Evolutionary conservation across 2,113 vertebrate species (phyloP), one percentile per base, ranked within the genome.

Genomic region (Canis aureus): DNA sequence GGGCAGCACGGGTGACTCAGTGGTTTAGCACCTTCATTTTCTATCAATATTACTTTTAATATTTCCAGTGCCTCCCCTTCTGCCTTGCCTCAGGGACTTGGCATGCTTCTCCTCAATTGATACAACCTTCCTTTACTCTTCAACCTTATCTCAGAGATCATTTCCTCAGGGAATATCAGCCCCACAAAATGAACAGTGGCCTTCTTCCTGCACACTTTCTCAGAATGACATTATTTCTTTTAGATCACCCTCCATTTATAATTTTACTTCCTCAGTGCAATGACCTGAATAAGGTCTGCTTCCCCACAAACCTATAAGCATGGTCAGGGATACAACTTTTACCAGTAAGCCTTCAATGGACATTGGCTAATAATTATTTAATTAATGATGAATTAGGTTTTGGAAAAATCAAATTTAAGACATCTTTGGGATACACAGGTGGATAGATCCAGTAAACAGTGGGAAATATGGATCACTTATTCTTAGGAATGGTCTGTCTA

Each of bases 161-260:
- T 11, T 3, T 92, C 20, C 43, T 57, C 20, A 27, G 60, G 23
- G 13, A 94, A 16, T 29, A 62, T 73, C 25, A 35, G 27, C 15
- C 8, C 29, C 6, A 8, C 8, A 23, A 66, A 43, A 49, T 2
- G 35, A 32, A 82, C 4, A n/a, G 1, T 2, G 11, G 8, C 2
- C 76, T 78, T 8, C 49, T 87, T 79, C 16, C 59, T 74, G 66
- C 12, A 19, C 20, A 8, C 6, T 13, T 5, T 73, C 11, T 76
- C 20, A 38, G 23, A 51, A 69, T 3, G 9, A 0, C 11, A 32
- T 69, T 71, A 29, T 64, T 71, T 84, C 25, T 23, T 55, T 85
- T 20, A 91, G 29, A 43, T 22, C 15, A 69, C 1, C 5, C 35
- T 84, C 43, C 6, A 3, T 20, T 80, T 62, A 12, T 51, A 62